Evolutionary conservation across 1,140 invertebrate genomes (phyloP).

Genomic region (Microplitis demolitor): DNA sequence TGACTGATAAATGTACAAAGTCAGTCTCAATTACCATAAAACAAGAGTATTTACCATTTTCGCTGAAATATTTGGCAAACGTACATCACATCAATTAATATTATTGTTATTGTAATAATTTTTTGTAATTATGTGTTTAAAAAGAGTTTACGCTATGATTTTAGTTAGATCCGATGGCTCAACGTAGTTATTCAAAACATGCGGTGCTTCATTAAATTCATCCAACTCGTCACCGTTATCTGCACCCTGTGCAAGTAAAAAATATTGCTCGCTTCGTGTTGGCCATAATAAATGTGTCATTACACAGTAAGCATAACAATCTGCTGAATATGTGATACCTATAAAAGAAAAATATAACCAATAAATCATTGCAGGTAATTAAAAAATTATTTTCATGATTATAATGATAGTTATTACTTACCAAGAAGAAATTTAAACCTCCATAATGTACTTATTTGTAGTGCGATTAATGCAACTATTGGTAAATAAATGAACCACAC

Average conservation of each 20-base stretch:
- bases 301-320: constrained; percentile 91
- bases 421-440: constrained; percentile 92
- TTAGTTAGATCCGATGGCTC: constrained; percentile 58
- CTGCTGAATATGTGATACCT: constrained; percentile 94
- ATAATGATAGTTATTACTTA: constrained; percentile 58
- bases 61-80: constrained; percentile 52
- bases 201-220: constrained; percentile 91
- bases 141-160: constrained; percentile 50
- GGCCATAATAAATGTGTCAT: constrained; percentile 95
- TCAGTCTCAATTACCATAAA: constrained; percentile 54
- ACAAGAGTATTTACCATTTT: constrained; percentile 40
- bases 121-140: neutral
- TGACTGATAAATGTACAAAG: constrained; percentile 40
- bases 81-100: constrained; percentile 43
- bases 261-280: constrained; percentile 87
- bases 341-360: constrained; percentile 27
- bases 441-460: constrained; percentile 93
- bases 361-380: neutral
- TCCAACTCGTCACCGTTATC: constrained; percentile 83
- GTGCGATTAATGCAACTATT: constrained; percentile 88
- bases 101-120: constrained; percentile 7
- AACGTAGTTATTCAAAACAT: constrained; percentile 73
- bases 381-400: neutral
- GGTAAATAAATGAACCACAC: constrained; percentile 99
- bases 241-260: constrained; percentile 75